phyloP scores from a whole-genome alignment of 1,140 invertebrate species.

The Lordiphosa clarofinis region DNA sequence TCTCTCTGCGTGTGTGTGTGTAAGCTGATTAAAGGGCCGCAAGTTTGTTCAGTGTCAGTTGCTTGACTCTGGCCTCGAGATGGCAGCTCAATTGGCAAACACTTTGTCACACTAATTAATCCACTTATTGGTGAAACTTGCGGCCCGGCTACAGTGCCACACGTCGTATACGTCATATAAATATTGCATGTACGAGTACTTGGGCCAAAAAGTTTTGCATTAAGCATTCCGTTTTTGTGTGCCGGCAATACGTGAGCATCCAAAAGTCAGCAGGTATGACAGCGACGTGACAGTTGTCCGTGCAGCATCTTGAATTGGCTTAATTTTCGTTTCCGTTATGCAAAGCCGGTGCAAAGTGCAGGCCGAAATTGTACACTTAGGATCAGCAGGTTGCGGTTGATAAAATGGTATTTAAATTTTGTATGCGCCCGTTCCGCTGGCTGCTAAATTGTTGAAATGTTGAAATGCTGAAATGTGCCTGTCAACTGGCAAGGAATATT shows the following conservation, averaged over 20 bases:
- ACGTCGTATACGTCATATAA: conserved; percentile 58
- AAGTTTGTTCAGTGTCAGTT: conserved; percentile 17
- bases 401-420: conserved; percentile 4
- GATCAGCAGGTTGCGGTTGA: no score
- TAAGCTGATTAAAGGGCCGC: conserved; percentile 49
- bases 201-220: conserved; percentile 47
- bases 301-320: conserved; percentile 41
- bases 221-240: conserved; percentile 54
- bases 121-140: conserved; percentile 36
- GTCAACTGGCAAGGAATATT: conserved; percentile 22
- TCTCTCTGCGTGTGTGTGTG: neutral
- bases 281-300: conserved; percentile 38
- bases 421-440: neutral
- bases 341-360: conserved; percentile 24
- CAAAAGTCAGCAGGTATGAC: conserved; percentile 8
- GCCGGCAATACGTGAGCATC: conserved; percentile 51
- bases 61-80: neutral
- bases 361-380: neutral
- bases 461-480: conserved; percentile 13
- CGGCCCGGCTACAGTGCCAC: conserved; percentile 9
- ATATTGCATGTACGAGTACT: conserved; percentile 47
- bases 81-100: conserved; percentile 47
- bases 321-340: conserved; percentile 55
- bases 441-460: conserved; percentile 15
- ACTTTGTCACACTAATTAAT: conserved; percentile 68